Conservation (phyloP, 2,797 vertebrate species). For the Trachops cirrhosus region DNA sequence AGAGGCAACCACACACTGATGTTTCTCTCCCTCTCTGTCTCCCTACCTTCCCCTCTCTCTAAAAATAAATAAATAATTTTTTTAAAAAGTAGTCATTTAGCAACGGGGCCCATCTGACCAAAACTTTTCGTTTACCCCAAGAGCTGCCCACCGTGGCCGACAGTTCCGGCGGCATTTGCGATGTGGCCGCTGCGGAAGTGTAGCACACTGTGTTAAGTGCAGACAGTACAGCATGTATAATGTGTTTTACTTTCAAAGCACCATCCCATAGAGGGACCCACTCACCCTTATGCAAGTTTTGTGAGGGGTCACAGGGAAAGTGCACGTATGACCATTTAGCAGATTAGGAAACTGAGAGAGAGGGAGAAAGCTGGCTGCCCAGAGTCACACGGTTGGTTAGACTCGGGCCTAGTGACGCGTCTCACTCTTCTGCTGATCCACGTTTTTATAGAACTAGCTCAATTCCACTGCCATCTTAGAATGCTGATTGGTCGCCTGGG, state of each 20-base stretch:
- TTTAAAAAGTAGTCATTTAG: not conserved
- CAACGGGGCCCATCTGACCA: not conserved
- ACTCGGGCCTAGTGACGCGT: no score
- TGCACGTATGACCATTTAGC: not conserved
- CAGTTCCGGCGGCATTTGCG: not conserved
- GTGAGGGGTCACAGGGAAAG: not conserved
- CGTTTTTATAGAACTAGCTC: not conserved
- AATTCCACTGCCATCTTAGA: not conserved
- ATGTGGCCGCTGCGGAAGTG: not conserved
- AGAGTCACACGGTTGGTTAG: not conserved
- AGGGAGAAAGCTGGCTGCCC: not conserved
- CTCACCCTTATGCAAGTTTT: not conserved
- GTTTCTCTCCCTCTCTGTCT: no score
- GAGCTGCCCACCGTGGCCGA: no score
- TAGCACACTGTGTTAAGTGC: rapidly evolving
- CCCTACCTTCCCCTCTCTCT: no score
- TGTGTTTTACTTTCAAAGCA: not conserved
- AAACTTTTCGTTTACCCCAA: not conserved
- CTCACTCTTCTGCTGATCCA: not conserved
- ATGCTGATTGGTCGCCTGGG: not conserved
- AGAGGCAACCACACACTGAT: no score
- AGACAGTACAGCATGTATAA: not conserved
- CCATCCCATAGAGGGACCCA: not conserved
- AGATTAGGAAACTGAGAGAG: not conserved
- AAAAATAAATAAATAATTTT: no score